Conservation (phyloP, 92 coral and sea anemone genomes). For the Paramuricea clavata region DNA sequence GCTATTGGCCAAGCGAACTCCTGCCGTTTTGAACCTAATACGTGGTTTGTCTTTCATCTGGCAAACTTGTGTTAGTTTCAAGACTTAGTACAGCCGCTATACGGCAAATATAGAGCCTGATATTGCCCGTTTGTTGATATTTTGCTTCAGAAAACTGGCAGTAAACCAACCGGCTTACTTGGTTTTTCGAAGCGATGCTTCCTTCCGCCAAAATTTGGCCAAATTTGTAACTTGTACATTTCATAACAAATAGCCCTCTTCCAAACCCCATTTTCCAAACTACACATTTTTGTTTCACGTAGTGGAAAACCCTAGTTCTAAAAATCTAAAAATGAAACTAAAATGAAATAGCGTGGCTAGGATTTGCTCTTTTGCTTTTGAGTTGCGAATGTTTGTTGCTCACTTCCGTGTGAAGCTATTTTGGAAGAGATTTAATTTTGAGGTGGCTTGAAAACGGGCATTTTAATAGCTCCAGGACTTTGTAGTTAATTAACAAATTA, state of each 20-base stretch:
- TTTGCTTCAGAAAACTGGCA: conserved; percentile 13
- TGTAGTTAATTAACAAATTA: conserved; percentile 14
- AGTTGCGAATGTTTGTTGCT: neutral
- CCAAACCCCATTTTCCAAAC: neutral
- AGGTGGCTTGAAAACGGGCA: neutral
- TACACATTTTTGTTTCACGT: neutral
- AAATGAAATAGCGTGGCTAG: neutral
- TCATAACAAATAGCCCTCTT: neutral
- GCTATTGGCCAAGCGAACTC: conserved; percentile 17
- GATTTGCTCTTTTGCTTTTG: conserved; percentile 24
- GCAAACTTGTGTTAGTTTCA: conserved; percentile 5
- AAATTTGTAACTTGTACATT: neutral
- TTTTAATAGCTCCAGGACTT: neutral
- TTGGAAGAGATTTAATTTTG: neutral
- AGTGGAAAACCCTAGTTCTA: neutral
- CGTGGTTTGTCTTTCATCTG: conserved; percentile 17
- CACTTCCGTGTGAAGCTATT: conserved; percentile 20
- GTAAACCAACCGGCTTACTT: conserved; percentile 12
- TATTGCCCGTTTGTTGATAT: conserved; percentile 1
- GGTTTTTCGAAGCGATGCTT: neutral
- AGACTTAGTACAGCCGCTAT: neutral
- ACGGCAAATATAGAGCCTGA: conserved; percentile 1
- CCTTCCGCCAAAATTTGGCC: conserved; percentile 25
- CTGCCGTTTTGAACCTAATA: conserved; percentile 28
- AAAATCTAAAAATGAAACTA: neutral